phyloP scores from a whole-genome alignment of 2,113 vertebrate genomes.

The Microtus ochrogaster region DNA sequence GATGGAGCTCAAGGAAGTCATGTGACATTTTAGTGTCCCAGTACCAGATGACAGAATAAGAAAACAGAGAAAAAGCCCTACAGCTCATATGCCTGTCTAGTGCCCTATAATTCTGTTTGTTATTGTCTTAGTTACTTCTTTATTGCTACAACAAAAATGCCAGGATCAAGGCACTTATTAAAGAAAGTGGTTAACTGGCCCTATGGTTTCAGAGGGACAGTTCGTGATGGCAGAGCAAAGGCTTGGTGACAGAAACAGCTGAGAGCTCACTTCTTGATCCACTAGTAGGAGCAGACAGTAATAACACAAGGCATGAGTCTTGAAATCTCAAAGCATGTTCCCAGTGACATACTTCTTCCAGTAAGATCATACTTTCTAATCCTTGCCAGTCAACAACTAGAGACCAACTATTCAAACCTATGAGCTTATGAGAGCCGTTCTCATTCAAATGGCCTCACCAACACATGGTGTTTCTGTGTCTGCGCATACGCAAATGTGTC shows the following conservation, averaged over 20 bases:
- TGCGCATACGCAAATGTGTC: rapidly evolving
- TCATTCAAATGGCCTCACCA: background rate
- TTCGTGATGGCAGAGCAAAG: background rate
- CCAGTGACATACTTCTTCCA: background rate
- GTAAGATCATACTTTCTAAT: background rate
- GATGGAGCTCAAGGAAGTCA: background rate
- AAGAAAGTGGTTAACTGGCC: background rate
- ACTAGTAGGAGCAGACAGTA: background rate
- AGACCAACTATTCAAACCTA: background rate
- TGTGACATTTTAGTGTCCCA: background rate
- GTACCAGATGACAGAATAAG: background rate
- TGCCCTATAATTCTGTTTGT: background rate
- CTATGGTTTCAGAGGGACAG: background rate
- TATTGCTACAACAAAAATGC: background rate
- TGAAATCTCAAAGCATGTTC: background rate
- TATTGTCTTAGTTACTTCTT: background rate
- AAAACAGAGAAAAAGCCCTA: background rate
- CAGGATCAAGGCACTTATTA: background rate
- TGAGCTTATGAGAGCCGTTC: background rate
- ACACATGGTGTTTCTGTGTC: background rate
- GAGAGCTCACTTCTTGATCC: background rate
- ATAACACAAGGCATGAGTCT: background rate
- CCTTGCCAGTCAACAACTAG: background rate
- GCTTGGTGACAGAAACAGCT: background rate
- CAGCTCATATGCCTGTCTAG: no score